Percentiles rank a stretch among this genome's conserved stretches.
These are phyloP conservation scores for Premnoplex brunnescens DNA, from an alignment of 2,797 vertebrate genomes.

Conservation along the genomic window DNA sequence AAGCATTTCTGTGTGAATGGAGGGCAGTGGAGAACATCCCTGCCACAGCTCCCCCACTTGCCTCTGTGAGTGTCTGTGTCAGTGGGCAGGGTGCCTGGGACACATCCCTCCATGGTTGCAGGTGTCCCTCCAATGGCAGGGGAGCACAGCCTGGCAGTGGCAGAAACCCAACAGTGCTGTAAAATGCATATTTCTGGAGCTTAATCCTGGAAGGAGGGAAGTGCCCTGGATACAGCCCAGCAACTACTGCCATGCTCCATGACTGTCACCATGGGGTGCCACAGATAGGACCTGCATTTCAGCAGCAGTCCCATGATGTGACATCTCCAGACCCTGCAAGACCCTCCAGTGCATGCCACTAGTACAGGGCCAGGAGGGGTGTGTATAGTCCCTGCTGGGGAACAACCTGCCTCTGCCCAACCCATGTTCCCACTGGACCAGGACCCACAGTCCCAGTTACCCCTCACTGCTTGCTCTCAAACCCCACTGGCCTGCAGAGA, in stretches of 20 bases:
- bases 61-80: fast-evolving
- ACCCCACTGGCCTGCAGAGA: not conserved
- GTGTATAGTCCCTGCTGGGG: not conserved
- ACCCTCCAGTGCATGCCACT: not conserved
- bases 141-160: not conserved
- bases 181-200: not conserved
- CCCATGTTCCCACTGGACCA: not conserved
- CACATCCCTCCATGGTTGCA: fast-evolving
- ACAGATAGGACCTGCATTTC: not conserved
- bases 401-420: not conserved
- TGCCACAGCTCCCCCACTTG: not conserved
- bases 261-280: not conserved
- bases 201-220: not conserved
- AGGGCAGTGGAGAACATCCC: not conserved
- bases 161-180: not conserved
- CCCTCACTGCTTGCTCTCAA: fast-evolving
- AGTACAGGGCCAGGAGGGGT: fast-evolving
- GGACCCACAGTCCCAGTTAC: not conserved
- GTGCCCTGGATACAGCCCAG: not conserved
- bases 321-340: not conserved
- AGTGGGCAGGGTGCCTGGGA: not conserved
- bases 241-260: fast-evolving
- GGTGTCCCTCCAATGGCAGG: not conserved
- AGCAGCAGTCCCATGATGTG: not conserved
- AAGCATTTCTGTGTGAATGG: fast-evolving